Conservation (phyloP, 2,888 invertebrate species). For the Drosophila limbata region DNA sequence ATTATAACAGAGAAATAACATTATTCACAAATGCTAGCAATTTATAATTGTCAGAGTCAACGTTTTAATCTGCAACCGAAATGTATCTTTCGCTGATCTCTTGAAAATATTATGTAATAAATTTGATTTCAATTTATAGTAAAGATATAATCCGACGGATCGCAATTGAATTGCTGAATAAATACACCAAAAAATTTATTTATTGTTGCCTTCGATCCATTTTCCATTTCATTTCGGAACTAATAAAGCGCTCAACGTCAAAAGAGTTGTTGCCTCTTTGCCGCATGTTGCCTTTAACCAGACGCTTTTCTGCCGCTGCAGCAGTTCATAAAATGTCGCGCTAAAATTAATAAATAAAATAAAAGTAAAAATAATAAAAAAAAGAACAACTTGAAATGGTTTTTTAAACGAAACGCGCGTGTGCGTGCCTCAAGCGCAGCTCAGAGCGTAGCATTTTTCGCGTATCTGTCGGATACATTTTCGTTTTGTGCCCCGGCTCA, state of each 20-base stretch:
- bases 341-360: conserved; percentile 62
- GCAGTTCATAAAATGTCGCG: conserved; percentile 66
- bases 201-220: conserved; percentile 36
- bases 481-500: conserved; percentile 55
- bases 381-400: conserved; percentile 45
- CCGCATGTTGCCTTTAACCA: conserved; percentile 17
- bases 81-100: neutral
- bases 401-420: conserved; percentile 72
- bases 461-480: conserved; percentile 78
- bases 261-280: conserved; percentile 38
- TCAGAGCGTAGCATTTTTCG: conserved; percentile 48
- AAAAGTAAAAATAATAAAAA: conserved; percentile 14
- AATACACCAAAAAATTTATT: conserved; percentile 35
- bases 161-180: conserved; percentile 45
- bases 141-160: conserved; percentile 1
- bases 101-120: neutral
- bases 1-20: neutral
- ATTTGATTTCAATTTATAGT: neutral
- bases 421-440: conserved; percentile 74
- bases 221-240: conserved; percentile 37
- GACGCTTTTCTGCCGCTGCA: conserved; percentile 44
- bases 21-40: neutral
- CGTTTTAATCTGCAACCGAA: neutral
- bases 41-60: neutral
- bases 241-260: conserved; percentile 71